Evolutionary conservation across 2,113 vertebrate species (phyloP), one percentile per base, ranked within the genome.

Genomic region (Ctenomys sociabilis): DNA sequence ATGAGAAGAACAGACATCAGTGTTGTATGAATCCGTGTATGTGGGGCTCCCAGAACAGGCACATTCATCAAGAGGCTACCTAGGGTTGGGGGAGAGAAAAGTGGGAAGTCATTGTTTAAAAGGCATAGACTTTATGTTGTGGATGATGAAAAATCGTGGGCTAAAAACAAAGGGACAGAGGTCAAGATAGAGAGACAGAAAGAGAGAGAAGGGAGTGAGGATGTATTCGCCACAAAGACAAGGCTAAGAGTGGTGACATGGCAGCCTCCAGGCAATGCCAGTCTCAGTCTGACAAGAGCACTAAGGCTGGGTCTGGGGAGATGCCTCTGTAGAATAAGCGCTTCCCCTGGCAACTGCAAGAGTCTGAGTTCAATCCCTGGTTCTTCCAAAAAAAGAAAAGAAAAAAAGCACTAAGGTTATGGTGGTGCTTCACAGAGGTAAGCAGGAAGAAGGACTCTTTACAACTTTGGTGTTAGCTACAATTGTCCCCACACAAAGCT

Each of bases 21-120:
- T 8, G 9, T 2, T 26, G 14, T 12, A 19, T 7, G 59, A 63
- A 30, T 37, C 7, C 43, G 21, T 13, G n/a, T 21, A 63, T 1
- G 61, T 37, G 43, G 3, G 21, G 13, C n/a, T 28, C 40, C 40
- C 30, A 19, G 40, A 77, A 28, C 0, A 37, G 40, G 88, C 12
- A 13, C 57, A 32, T 3, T 57, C 87, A n/a, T 21, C n/a, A 61
- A 72, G 24, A 13, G 3, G 54, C 16, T 12, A 1, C 17, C 28
- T 32, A 10, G 14, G 40, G 16, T 16, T 63, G 6, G 35, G n/a
- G 64, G 7, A 35, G 28, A 13, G 49, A 35, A 21, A 54, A 21
- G 49, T 10, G 63, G 22, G 13, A 52, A 45, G 40, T 0, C 8
- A 12, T 0, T 2, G 8, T 37, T 37, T 24, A 17, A 22, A 7